Base-by-base conservation (phyloP, 1,140 invertebrate genomes). In the Temnothorax nylanderi region DNA sequence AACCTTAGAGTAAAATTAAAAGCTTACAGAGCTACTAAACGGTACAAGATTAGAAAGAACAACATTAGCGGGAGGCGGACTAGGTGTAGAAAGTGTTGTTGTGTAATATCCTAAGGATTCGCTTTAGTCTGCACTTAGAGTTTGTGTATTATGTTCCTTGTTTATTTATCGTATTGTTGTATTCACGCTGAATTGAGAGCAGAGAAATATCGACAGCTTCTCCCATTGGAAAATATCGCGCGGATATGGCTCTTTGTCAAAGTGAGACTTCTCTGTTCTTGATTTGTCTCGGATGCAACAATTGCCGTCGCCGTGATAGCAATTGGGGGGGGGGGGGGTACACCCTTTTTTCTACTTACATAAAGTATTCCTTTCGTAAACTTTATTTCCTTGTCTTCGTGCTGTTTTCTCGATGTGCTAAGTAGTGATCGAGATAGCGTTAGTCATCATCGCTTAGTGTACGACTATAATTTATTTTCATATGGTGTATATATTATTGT, bases 21-120 rank as follows among this genome's bases (percentile, higher is more conserved):
- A 81, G 93, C 91, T 37, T 92, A 91, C 58, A 93, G 92, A 78
- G 91, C 94, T 41, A 93, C 92, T 1, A 91, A 94, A 58, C 93
- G 90, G 49, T 94, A 91, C 72, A 94, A 93, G 26, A 26, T 26
- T 26, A 26, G 26, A 26, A 26, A 26, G 60, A 89, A 89, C 11
- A 92, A 93, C 26, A 93, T 94, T 34, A 82, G 91, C 0, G 77
- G 37, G 8, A 93, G 92, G 60, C 91, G 92, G 64, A 81, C 88
- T 7, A 92, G 85, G 67, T 95, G 94, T 76, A 86, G 87, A 58
- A 94, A 92, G 75, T 94, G 93, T 85, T 95, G 94, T 74, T 95
- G 94, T 85, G 89, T 93, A 3, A 34, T 95, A 56, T 94, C 87
- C 49, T 95, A 85, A 94, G 47, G 10, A 54, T 7, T 16, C 44